phyloP scores from a whole-genome alignment of 2,888 invertebrate genomes.

The Dichetophora obliterata region DNA sequence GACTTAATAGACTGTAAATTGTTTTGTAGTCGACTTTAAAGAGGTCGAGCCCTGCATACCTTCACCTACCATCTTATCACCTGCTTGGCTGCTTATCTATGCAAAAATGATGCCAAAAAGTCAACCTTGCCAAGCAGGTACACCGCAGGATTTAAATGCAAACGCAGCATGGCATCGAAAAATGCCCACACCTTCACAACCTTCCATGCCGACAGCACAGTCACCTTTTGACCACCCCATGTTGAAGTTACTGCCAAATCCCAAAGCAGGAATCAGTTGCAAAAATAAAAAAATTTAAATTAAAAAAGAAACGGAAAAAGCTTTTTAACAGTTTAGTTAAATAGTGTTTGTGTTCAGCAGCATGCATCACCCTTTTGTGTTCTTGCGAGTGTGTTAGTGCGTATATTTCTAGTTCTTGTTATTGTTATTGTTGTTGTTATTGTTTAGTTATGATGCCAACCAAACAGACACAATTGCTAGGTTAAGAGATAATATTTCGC shows the following conservation, averaged over 20 bases:
- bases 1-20: slow-evolving; percentile 31
- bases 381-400: not conserved
- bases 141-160: slow-evolving; percentile 26
- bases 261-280: slow-evolving; percentile 1
- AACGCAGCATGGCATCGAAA: slow-evolving; percentile 1
- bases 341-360: slow-evolving; percentile 1
- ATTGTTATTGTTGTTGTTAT: not conserved
- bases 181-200: not conserved
- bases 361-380: not conserved
- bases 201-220: not conserved
- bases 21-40: slow-evolving; percentile 22
- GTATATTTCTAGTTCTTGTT: slow-evolving; percentile 1
- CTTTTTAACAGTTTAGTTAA: slow-evolving; percentile 30
- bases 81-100: slow-evolving; percentile 7
- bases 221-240: not conserved
- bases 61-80: not conserved
- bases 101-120: slow-evolving; percentile 16
- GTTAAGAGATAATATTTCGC: slow-evolving; percentile 36
- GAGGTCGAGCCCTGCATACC: not conserved
- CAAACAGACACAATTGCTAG: slow-evolving; percentile 1
- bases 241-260: slow-evolving; percentile 26
- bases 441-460: slow-evolving; percentile 16
- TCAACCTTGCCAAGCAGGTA: slow-evolving; percentile 20
- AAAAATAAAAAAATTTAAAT: not conserved
- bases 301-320: not conserved